Evolutionary conservation across 2,888 invertebrate genomes (phyloP).

Genomic region (Seira musarum): DNA sequence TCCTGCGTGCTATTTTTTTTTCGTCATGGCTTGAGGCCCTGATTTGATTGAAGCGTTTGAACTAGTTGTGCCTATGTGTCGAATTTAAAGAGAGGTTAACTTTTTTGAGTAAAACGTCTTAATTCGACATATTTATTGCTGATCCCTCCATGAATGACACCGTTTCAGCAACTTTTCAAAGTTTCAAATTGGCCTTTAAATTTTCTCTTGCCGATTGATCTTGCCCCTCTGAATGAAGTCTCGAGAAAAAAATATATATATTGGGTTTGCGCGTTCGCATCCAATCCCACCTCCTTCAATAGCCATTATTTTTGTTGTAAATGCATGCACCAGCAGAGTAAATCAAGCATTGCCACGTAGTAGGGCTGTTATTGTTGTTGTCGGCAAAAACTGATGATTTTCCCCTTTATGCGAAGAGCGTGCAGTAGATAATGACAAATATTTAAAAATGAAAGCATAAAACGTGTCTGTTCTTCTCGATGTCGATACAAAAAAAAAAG

Average conservation of each 20-base stretch:
- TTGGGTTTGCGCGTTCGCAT: conserved; percentile 10
- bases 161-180: conserved; percentile 54
- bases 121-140: conserved; percentile 60
- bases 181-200: conserved; percentile 31
- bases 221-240: neutral
- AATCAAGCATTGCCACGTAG: conserved; percentile 13
- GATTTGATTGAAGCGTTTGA: conserved; percentile 58
- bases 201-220: conserved; percentile 5
- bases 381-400: conserved; percentile 30
- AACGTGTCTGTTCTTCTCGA: conserved; percentile 34
- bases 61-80: conserved; percentile 59
- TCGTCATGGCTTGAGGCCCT: conserved; percentile 58
- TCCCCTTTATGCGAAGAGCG: conserved; percentile 19
- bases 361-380: conserved; percentile 4
- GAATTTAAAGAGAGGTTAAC: conserved; percentile 54
- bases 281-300: conserved; percentile 28
- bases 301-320: neutral
- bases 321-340: conserved; percentile 24
- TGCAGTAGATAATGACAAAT: conserved; percentile 28
- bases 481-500: conserved; percentile 9
- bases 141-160: conserved; percentile 60
- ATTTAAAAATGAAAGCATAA: conserved; percentile 33
- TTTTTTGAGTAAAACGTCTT: conserved; percentile 52
- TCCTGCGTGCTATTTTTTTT: conserved; percentile 37
- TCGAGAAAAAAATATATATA: neutral